These are phyloP conservation scores for Cavia aperea DNA, from an alignment of 2,113 vertebrate species.

Conservation along the genomic window DNA sequence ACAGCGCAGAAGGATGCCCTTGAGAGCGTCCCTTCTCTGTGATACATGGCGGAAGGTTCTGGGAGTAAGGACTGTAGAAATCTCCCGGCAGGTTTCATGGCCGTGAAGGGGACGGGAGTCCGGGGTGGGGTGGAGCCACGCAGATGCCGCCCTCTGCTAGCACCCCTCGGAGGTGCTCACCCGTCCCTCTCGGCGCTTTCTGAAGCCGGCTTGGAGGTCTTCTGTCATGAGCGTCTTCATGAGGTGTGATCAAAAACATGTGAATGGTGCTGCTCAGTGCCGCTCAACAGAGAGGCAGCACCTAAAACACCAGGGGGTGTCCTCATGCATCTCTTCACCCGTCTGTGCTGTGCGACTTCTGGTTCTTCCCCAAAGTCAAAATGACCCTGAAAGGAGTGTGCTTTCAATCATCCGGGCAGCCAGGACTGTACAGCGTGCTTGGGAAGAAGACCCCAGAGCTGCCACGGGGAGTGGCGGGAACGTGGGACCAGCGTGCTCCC, in stretches of 20 bases:
- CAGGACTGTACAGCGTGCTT: not conserved
- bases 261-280: not conserved
- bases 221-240: not conserved
- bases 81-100: not conserved
- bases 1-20: not conserved
- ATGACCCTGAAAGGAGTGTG: not conserved
- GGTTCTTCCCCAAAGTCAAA: not conserved
- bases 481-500: not conserved
- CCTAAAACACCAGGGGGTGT: not conserved
- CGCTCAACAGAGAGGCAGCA: not conserved
- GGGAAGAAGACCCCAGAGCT: not conserved
- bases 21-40: not conserved
- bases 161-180: accelerated
- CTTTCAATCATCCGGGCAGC: not conserved
- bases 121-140: not conserved
- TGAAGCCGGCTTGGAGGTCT: not conserved
- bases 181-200: not conserved
- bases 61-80: not conserved
- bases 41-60: not conserved
- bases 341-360: not conserved
- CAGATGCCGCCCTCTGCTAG: not conserved
- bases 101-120: not conserved
- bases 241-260: not conserved
- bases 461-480: not conserved
- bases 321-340: not conserved